Conservation (phyloP, 2,888 invertebrate species). For the Leptinotarsa rubiginosa region DNA sequence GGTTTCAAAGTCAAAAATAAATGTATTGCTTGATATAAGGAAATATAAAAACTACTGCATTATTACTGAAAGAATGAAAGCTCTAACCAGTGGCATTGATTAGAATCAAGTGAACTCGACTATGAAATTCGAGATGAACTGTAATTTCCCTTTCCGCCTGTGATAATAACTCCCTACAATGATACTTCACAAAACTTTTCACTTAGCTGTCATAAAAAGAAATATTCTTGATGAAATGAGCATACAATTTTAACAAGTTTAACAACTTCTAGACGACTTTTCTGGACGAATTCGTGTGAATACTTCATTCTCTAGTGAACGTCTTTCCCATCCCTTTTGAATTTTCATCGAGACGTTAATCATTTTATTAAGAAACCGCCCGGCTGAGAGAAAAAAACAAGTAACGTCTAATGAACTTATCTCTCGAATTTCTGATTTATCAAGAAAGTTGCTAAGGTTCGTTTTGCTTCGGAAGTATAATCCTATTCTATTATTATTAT, state of each 20-base stretch:
- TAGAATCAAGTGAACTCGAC: too few relatives aligned
- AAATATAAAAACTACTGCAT: too few relatives aligned
- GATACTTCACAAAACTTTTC: background rate
- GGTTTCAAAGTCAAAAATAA: too few relatives aligned
- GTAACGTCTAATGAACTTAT: too few relatives aligned
- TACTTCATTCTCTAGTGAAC: constrained; percentile 41
- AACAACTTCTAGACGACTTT: constrained; percentile 36
- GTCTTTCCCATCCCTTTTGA: constrained; percentile 32
- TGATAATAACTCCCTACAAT: constrained; percentile 2
- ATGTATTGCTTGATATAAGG: too few relatives aligned
- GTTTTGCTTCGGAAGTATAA: too few relatives aligned
- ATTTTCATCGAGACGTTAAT: constrained; percentile 44
- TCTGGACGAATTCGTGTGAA: constrained; percentile 41
- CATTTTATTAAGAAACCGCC: constrained; percentile 50
- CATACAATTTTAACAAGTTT: constrained; percentile 33
- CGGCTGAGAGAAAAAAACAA: constrained; percentile 28
- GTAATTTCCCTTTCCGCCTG: background rate
- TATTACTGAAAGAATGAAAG: too few relatives aligned
- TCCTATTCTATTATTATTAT: too few relatives aligned
- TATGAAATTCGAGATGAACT: background rate
- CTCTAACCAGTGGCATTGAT: too few relatives aligned
- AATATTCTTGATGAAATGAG: constrained; percentile 38
- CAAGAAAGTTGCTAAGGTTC: too few relatives aligned
- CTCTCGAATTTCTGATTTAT: too few relatives aligned
- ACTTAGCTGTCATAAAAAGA: background rate